A percentile compares a stretch with the other conserved stretches of the same genome.
Conservation (phyloP, 2,797 vertebrate genomes). For the Enoplosus armatus region DNA sequence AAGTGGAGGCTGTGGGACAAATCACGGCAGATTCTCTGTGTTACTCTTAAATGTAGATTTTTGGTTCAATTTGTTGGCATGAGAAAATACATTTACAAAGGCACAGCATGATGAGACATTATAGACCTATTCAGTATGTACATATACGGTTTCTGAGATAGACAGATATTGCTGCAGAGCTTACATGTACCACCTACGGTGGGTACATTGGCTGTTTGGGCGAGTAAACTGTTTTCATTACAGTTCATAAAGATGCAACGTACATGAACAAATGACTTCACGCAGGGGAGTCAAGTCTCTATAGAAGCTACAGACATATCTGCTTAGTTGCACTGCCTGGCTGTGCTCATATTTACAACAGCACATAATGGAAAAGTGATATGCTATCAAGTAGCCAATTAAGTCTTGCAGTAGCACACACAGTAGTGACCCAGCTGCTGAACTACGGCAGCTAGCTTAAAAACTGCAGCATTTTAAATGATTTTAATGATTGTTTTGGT, state of each 20-base stretch:
- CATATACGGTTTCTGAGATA: background rate
- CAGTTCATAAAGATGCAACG: slow-evolving; percentile 9
- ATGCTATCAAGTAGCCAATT: slow-evolving; percentile 53
- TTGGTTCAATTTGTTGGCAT: slow-evolving; percentile 17
- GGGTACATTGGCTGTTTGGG: background rate
- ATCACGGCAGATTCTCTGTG: slow-evolving; percentile 2
- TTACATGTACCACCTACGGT: background rate
- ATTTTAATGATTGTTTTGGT: slow-evolving; percentile 44
- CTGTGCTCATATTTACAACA: slow-evolving; percentile 8
- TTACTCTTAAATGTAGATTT: slow-evolving; percentile 11
- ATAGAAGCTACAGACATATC: background rate
- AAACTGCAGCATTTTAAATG: slow-evolving; percentile 20
- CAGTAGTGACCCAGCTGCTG: slow-evolving; percentile 32
- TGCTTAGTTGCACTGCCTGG: background rate
- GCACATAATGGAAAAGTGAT: slow-evolving; percentile 27
- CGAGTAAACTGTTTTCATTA: slow-evolving; percentile 4
- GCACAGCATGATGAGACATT: background rate
- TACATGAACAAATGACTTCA: background rate
- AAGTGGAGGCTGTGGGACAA: slow-evolving; percentile 38
- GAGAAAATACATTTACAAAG: slow-evolving; percentile 24
- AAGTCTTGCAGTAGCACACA: slow-evolving; percentile 29
- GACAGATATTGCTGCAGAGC: background rate
- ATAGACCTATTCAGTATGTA: background rate
- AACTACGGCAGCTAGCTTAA: slow-evolving; percentile 28
- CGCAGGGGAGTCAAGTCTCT: background rate